phyloP scores from a whole-genome alignment of 2,888 invertebrate species.

The Phortica okadai region DNA sequence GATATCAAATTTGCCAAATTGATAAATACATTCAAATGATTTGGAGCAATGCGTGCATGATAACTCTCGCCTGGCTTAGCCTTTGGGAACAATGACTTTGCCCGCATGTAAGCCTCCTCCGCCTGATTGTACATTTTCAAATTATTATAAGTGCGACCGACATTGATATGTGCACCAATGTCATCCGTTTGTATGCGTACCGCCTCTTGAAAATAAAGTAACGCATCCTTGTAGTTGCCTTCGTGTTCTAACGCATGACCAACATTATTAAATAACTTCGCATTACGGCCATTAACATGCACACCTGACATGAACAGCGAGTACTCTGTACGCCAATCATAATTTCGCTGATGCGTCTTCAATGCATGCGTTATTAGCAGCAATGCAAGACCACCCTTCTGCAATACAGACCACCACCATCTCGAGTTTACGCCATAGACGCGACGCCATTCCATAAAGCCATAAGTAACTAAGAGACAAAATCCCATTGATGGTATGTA shows the following conservation, averaged over 20 bases:
- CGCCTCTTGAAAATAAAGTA: constrained; percentile 94
- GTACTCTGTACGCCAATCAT: constrained; percentile 96
- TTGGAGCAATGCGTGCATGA: constrained; percentile 96
- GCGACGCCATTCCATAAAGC: constrained; percentile 81
- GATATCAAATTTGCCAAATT: constrained; percentile 96
- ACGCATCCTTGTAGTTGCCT: constrained; percentile 84
- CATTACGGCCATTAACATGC: constrained; percentile 89
- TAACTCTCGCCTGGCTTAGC: constrained; percentile 96
- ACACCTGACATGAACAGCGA: constrained; percentile 95
- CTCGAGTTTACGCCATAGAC: neutral
- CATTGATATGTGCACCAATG: constrained; percentile 97
- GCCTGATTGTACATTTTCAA: constrained; percentile 92
- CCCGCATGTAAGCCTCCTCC: constrained; percentile 93
- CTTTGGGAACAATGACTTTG: constrained; percentile 92
- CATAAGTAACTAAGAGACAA: constrained; percentile 93
- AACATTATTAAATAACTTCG: constrained; percentile 97
- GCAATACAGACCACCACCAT: constrained; percentile 37
- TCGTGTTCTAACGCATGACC: constrained; percentile 94
- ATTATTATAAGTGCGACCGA: constrained; percentile 95
- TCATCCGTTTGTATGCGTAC: constrained; percentile 96
- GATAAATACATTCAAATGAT: constrained; percentile 96
- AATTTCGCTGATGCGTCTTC: constrained; percentile 92
- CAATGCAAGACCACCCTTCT: constrained; percentile 77
- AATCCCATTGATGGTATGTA: constrained; percentile 99
- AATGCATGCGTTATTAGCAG: constrained; percentile 87